phyloP scores from a whole-genome alignment of 2,113 vertebrate genomes.

The Pygoscelis adeliae region DNA sequence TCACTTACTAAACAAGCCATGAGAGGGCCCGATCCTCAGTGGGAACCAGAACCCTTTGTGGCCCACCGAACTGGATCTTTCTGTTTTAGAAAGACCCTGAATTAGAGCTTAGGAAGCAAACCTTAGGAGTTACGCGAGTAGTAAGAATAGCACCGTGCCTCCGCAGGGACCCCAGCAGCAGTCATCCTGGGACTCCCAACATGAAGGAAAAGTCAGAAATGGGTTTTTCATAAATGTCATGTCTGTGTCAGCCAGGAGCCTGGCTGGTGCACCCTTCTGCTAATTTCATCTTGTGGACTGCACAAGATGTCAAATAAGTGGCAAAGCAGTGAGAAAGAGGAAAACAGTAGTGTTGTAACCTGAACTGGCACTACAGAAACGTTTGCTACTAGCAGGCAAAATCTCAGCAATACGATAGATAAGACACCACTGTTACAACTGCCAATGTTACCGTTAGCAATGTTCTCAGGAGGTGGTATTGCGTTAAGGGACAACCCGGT shows the following conservation, averaged over 20 bases:
- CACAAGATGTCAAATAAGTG: not conserved
- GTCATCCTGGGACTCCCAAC: not conserved
- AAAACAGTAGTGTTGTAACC: not conserved
- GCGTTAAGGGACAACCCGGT: not conserved
- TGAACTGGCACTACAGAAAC: not conserved
- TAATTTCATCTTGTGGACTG: not conserved
- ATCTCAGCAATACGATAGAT: not conserved
- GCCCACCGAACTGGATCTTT: not conserved
- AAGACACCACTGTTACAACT: not conserved
- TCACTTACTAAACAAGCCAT: not conserved
- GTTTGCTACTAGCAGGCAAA: not conserved
- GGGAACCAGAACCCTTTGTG: not conserved
- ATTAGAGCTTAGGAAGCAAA: not conserved
- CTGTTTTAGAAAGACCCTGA: not conserved
- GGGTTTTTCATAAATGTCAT: not conserved
- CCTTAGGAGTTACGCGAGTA: rapidly evolving
- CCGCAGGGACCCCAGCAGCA: not conserved
- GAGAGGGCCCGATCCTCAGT: not conserved
- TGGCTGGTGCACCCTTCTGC: not conserved
- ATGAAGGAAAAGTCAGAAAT: not conserved
- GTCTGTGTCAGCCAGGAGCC: not conserved
- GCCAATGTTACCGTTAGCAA: no score
- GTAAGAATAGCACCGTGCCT: not conserved
- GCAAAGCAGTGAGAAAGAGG: not conserved
- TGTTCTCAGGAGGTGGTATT: not conserved